phyloP scores from a whole-genome alignment of 2,888 invertebrate genomes.

The Acleris emargana region DNA sequence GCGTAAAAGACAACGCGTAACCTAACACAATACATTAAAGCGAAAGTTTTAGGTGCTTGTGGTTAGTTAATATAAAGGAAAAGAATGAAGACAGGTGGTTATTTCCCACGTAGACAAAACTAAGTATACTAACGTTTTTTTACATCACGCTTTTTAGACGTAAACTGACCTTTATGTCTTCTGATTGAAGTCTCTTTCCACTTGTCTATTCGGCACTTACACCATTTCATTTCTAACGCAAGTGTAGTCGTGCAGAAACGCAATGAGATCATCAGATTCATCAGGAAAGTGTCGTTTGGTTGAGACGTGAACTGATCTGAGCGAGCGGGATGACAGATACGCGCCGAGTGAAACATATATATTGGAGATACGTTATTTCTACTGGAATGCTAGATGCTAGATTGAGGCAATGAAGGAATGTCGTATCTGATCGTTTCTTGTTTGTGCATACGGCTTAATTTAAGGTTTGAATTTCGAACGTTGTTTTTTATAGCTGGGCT shows the following conservation, averaged over 20 bases:
- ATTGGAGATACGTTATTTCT: neutral
- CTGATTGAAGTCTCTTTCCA: neutral
- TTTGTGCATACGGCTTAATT: neutral
- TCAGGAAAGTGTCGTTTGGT: constrained; percentile 57
- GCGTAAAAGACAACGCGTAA: constrained; percentile 15
- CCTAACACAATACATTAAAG: constrained; percentile 21
- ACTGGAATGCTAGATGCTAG: constrained; percentile 12
- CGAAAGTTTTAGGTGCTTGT: constrained; percentile 21
- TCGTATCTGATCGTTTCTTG: constrained; percentile 14
- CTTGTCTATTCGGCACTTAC: constrained; percentile 15
- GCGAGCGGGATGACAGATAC: neutral
- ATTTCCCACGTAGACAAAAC: constrained; percentile 46
- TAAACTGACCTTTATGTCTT: neutral
- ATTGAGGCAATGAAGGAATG: constrained; percentile 25
- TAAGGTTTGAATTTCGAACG: neutral
- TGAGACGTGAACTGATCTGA: constrained; percentile 55
- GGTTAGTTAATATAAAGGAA: constrained; percentile 19
- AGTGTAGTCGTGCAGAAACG: constrained; percentile 76
- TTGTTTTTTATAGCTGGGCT: neutral
- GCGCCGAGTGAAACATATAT: neutral
- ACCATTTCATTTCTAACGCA: constrained; percentile 38
- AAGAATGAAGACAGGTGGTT: constrained; percentile 38
- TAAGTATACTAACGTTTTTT: constrained; percentile 8
- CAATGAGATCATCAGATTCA: constrained; percentile 73
- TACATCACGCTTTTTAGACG: neutral